A percentile compares a stretch with the other conserved stretches of the same genome.
These are phyloP conservation scores for Margarornis squamiger DNA, from an alignment of 2,797 vertebrate species.

Conservation along the genomic window DNA sequence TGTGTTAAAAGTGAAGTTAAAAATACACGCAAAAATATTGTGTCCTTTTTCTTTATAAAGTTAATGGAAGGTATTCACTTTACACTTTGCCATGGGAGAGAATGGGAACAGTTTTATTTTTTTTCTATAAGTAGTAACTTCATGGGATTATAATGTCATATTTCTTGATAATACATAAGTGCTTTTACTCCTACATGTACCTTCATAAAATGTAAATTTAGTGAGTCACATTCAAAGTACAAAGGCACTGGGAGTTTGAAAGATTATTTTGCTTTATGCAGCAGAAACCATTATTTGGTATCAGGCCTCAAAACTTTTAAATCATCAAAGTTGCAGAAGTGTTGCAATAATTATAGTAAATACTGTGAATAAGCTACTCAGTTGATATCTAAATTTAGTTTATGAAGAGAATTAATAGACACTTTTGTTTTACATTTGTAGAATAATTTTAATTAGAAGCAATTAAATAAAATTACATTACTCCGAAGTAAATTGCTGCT, in stretches of 20 bases:
- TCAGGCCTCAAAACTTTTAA: conserved; percentile 44
- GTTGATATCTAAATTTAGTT: conserved; percentile 49
- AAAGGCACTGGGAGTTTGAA: conserved; percentile 51
- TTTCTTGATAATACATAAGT: conserved; percentile 69
- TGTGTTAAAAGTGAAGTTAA: background rate
- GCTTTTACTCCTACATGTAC: conserved; percentile 71
- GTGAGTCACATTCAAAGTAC: conserved; percentile 68
- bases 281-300: conserved; percentile 59
- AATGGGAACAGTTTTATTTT: conserved; percentile 37
- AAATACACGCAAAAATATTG: conserved; percentile 4
- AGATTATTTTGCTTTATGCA: conserved; percentile 61
- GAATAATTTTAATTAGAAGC: conserved; percentile 52
- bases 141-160: conserved; percentile 61
- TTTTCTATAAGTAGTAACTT: conserved; percentile 66
- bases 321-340: conserved; percentile 44
- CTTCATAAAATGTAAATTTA: conserved; percentile 63
- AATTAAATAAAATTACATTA: conserved; percentile 47
- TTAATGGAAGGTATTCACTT: conserved; percentile 40
- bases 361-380: conserved; percentile 7
- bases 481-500: conserved; percentile 43
- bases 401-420: conserved; percentile 45
- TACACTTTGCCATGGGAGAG: conserved; percentile 16
- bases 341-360: conserved; percentile 62
- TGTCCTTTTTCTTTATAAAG: conserved; percentile 11
- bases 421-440: conserved; percentile 42